These are phyloP conservation scores for Cryptocephalus primarius DNA, from an alignment of 2,888 invertebrate genomes.

Conservation along the genomic window DNA sequence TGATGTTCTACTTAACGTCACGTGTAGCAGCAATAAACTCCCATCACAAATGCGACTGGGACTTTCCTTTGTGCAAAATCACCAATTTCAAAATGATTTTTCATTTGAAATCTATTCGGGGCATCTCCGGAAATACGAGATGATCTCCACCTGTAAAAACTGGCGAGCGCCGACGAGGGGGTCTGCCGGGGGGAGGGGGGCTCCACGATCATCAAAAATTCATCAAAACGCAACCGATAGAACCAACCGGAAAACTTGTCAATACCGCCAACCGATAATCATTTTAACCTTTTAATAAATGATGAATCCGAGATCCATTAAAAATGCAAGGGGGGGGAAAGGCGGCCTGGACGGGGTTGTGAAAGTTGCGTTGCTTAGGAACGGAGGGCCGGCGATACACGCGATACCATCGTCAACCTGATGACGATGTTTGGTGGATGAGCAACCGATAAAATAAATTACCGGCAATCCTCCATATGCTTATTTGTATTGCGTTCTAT, in stretches of 20 bases:
- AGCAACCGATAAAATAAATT: conserved; percentile 19
- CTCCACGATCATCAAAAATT: too few species aligned
- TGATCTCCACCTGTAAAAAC: too few species aligned
- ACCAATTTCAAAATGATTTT: too few species aligned
- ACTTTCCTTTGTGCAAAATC: too few species aligned
- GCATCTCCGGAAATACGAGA: too few species aligned
- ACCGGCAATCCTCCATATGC: conserved; percentile 5
- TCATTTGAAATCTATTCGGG: too few species aligned
- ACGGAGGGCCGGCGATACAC: conserved; percentile 27
- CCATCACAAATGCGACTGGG: too few species aligned
- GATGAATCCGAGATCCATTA: conserved; percentile 30
- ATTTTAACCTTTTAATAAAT: conserved; percentile 34
- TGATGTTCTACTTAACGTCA: too few species aligned
- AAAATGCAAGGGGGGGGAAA: conserved; percentile 28
- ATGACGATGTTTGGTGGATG: conserved; percentile 13
- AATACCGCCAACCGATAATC: conserved; percentile 31
- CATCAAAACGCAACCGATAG: neutral
- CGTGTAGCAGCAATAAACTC: too few species aligned
- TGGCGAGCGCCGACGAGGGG: too few species aligned
- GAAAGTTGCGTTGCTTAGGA: conserved; percentile 32
- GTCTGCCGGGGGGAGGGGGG: too few species aligned
- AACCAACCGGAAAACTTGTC: conserved; percentile 19
- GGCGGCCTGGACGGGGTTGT: conserved; percentile 21
- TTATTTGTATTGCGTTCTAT: conserved; percentile 1
- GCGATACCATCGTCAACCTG: conserved; percentile 34